Conservation (phyloP, 2,888 invertebrate genomes). For the Noctua comes region DNA sequence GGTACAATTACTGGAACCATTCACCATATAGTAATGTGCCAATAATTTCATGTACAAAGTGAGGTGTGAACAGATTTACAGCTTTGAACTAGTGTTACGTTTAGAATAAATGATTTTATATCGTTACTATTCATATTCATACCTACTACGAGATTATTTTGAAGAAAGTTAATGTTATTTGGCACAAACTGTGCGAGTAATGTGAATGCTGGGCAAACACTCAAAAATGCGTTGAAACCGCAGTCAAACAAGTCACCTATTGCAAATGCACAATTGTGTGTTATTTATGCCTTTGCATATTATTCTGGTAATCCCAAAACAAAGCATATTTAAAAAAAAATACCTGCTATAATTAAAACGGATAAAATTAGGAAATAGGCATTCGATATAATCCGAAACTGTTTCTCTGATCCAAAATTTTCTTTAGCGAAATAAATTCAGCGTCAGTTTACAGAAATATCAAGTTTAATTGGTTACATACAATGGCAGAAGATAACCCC, state of each 20-base stretch:
- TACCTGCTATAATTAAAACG: background rate
- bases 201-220: background rate
- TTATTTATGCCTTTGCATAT: background rate
- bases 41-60: conserved; percentile 15
- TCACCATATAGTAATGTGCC: background rate
- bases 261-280: background rate
- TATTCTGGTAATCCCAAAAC: background rate
- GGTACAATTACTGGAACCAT: conserved; percentile 2
- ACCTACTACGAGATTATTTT: background rate
- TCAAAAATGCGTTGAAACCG: background rate
- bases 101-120: conserved; percentile 43
- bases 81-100: conserved; percentile 5
- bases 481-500: too few species aligned
- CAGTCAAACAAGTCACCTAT: background rate
- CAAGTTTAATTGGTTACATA: background rate
- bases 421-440: background rate
- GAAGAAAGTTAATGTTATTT: conserved; percentile 20
- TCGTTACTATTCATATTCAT: background rate
- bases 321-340: background rate
- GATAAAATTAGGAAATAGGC: background rate
- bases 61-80: conserved; percentile 28
- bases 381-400: background rate
- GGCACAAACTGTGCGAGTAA: conserved; percentile 9
- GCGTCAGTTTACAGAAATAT: background rate
- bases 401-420: background rate